phyloP scores from a whole-genome alignment of 2,113 vertebrate genomes.

The Aspidoscelis tigris region DNA sequence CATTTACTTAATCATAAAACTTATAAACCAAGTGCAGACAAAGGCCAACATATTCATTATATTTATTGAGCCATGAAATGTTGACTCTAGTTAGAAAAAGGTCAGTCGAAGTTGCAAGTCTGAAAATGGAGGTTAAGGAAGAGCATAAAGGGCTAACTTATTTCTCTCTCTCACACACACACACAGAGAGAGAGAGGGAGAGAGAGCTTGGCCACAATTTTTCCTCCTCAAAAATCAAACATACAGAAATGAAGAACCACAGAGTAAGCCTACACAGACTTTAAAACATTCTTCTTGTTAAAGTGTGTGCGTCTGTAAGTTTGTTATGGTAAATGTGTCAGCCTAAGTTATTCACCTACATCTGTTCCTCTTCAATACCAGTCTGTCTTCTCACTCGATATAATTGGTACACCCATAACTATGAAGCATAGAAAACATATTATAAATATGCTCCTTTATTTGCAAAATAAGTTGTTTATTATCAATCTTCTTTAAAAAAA shows the following conservation, averaged over 20 bases:
- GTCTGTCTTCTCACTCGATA: too few relatives aligned
- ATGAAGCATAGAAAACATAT: too few relatives aligned
- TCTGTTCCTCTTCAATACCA: too few relatives aligned
- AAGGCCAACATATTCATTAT: constrained; percentile 36
- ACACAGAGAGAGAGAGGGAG: background rate
- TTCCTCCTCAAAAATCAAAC: background rate
- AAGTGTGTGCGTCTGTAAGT: background rate
- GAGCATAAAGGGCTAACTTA: constrained; percentile 12
- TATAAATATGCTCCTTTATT: too few relatives aligned
- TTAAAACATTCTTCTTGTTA: background rate
- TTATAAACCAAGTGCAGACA: constrained; percentile 41
- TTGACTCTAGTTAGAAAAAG: constrained; percentile 34
- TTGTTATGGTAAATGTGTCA: too few relatives aligned
- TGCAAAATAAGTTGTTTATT: too few relatives aligned
- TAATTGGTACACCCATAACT: too few relatives aligned
- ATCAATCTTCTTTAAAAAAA: too few relatives aligned
- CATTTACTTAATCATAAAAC: constrained; percentile 58
- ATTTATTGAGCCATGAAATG: constrained; percentile 35
- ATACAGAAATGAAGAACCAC: background rate
- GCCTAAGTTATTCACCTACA: too few relatives aligned
- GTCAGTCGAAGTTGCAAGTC: background rate
- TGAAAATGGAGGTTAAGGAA: background rate
- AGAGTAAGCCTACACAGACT: background rate
- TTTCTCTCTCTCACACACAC: background rate
- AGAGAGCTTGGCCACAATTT: too few relatives aligned